Evolutionary conservation across 2,888 invertebrate species (phyloP).

Genomic region (Encarsia formosa): DNA sequence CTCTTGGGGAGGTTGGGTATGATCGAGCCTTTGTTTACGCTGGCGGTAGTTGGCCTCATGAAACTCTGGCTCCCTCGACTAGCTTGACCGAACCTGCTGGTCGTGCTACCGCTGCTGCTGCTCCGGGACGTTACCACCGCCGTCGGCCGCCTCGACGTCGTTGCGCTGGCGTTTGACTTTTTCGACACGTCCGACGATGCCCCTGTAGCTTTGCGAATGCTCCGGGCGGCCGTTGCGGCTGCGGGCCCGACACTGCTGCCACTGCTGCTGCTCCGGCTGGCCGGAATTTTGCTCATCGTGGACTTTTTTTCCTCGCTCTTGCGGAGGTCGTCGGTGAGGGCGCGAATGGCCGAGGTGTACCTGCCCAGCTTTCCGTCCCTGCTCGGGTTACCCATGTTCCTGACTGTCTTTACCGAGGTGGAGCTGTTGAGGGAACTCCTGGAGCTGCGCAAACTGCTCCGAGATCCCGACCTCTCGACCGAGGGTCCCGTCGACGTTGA

Average conservation of each 20-base stretch:
- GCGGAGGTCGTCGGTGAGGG: conserved; percentile 49
- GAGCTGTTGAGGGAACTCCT: conserved; percentile 80
- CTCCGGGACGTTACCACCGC: conserved; percentile 22
- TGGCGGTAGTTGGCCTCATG: conserved; percentile 85
- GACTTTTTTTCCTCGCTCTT: conserved; percentile 39
- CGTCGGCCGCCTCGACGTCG: conserved; percentile 25
- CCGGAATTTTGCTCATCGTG: conserved; percentile 52
- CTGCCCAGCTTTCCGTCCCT: conserved; percentile 53
- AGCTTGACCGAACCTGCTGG: conserved; percentile 42
- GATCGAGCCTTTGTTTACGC: conserved; percentile 65
- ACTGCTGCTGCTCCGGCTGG: conserved; percentile 59
- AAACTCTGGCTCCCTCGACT: conserved; percentile 55
- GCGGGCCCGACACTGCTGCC: conserved; percentile 59
- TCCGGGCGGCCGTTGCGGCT: conserved; percentile 52
- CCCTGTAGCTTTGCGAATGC: conserved; percentile 36
- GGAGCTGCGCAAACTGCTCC: conserved; percentile 77
- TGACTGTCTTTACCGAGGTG: conserved; percentile 72
- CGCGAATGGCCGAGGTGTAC: conserved; percentile 55
- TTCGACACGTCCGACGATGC: no score
- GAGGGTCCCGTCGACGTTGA: conserved; percentile 48
- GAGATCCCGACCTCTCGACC: conserved; percentile 73
- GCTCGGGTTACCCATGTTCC: conserved; percentile 56
- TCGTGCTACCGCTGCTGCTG: conserved; percentile 1
- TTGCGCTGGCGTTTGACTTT: no score
- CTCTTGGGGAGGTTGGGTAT: conserved; percentile 46